phyloP scores from a whole-genome alignment of 1,140 invertebrate genomes.

The Bombyx mandarina region DNA sequence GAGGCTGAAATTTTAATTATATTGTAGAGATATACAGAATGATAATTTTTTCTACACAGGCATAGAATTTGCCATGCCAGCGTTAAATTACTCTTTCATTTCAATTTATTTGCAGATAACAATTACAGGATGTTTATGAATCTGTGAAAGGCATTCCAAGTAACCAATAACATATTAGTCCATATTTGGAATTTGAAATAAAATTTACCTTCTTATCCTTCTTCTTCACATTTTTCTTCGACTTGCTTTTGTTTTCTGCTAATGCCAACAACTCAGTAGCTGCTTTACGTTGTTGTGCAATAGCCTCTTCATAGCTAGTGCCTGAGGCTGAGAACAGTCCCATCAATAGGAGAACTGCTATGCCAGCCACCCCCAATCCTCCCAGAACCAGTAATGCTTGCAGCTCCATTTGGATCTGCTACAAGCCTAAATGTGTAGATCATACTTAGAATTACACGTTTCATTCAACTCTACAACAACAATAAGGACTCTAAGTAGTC shows the following conservation, averaged over 20 bases:
- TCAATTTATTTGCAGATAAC: too few relatives aligned
- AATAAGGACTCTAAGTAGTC: too few relatives aligned
- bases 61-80: too few relatives aligned
- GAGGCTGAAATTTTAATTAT: too few relatives aligned
- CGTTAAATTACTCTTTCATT: too few relatives aligned
- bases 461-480: too few relatives aligned
- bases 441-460: too few relatives aligned
- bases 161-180: too few relatives aligned
- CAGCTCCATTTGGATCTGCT: slow-evolving; percentile 53
- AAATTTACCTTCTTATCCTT: slow-evolving; percentile 50
- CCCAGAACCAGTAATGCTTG: slow-evolving; percentile 56
- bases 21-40: too few relatives aligned
- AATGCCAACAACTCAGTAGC: slow-evolving; percentile 57
- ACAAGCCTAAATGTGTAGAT: slow-evolving; percentile 16
- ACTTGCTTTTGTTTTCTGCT: slow-evolving; percentile 51
- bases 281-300: slow-evolving; percentile 54
- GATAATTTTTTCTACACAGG: too few relatives aligned
- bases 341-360: slow-evolving; percentile 55
- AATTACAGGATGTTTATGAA: too few relatives aligned
- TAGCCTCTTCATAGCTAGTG: slow-evolving; percentile 62
- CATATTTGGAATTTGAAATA: not conserved
- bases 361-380: slow-evolving; percentile 50
- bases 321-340: slow-evolving; percentile 54
- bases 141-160: too few relatives aligned
- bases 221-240: slow-evolving; percentile 56